Conservation (phyloP, 2,113 vertebrate genomes). For the Anseranas semipalmata region DNA sequence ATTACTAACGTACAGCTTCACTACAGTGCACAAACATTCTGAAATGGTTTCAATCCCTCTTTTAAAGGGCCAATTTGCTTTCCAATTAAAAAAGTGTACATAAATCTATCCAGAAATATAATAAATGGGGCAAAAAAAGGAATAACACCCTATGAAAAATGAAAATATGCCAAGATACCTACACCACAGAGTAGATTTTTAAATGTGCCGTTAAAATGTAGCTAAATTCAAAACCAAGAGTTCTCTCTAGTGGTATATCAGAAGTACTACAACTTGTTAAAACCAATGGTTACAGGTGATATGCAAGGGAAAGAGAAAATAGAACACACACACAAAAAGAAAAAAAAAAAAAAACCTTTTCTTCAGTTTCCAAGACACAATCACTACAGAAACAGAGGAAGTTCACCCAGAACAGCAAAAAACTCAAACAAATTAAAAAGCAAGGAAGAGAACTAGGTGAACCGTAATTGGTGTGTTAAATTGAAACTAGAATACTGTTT, state of each 20-base stretch:
- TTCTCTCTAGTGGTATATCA: constrained; percentile 42
- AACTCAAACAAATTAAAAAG: neutral
- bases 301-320: neutral
- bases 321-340: neutral
- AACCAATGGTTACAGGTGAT: neutral
- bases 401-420: neutral
- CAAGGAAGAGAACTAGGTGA: neutral
- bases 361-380: neutral
- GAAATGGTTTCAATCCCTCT: neutral
- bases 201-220: neutral
- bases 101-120: neutral
- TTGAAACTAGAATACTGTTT: neutral
- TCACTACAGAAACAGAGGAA: neutral
- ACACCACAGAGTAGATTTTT: neutral
- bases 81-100: neutral
- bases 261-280: constrained; percentile 14
- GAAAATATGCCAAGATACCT: neutral
- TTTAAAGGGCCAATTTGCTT: neutral
- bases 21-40: neutral
- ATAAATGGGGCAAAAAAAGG: neutral
- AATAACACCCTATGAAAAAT: neutral
- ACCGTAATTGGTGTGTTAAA: neutral
- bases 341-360: too few species aligned
- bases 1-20: neutral
- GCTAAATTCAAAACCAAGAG: neutral